Evolutionary conservation across 1,140 invertebrate genomes (phyloP).

Genomic region (Drosophila quadrilineata): DNA sequence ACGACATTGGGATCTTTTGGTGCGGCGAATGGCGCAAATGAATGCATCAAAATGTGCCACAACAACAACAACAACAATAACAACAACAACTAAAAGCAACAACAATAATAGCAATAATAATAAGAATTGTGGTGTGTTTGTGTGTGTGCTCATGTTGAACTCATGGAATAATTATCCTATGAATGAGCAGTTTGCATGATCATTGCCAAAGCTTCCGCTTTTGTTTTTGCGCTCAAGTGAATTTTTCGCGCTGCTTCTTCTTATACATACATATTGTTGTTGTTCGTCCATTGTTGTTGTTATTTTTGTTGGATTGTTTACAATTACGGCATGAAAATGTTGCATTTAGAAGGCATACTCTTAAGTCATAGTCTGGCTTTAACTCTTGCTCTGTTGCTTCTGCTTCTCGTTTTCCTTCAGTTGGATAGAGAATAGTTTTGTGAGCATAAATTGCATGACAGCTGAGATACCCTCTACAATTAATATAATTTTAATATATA

Average conservation of each 20-base stretch:
- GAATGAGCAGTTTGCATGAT: slow-evolving; percentile 79
- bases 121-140: slow-evolving; percentile 3
- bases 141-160: slow-evolving; percentile 46
- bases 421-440: too few relatives aligned
- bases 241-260: slow-evolving; percentile 33
- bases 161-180: slow-evolving; percentile 80
- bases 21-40: slow-evolving; percentile 47
- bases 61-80: slow-evolving; percentile 28
- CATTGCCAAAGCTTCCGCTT: slow-evolving; percentile 79
- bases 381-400: too few relatives aligned
- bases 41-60: slow-evolving; percentile 49
- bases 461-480: too few relatives aligned
- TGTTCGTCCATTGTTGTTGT: slow-evolving; percentile 17
- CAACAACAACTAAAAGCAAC: too few relatives aligned
- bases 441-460: too few relatives aligned
- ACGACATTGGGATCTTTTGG: slow-evolving; percentile 67
- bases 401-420: too few relatives aligned
- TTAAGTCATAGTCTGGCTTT: slow-evolving; percentile 59
- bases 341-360: slow-evolving; percentile 75
- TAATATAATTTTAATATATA: too few relatives aligned
- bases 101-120: slow-evolving; percentile 21
- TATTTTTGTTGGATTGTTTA: slow-evolving; percentile 41
- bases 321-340: slow-evolving; percentile 78
- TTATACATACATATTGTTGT: slow-evolving; percentile 5
- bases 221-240: slow-evolving; percentile 63